Percentiles rank a stretch among this genome's conserved stretches.
Evolutionary conservation across 1,140 invertebrate species (phyloP).

Genomic region (Calephelis nemesis): DNA sequence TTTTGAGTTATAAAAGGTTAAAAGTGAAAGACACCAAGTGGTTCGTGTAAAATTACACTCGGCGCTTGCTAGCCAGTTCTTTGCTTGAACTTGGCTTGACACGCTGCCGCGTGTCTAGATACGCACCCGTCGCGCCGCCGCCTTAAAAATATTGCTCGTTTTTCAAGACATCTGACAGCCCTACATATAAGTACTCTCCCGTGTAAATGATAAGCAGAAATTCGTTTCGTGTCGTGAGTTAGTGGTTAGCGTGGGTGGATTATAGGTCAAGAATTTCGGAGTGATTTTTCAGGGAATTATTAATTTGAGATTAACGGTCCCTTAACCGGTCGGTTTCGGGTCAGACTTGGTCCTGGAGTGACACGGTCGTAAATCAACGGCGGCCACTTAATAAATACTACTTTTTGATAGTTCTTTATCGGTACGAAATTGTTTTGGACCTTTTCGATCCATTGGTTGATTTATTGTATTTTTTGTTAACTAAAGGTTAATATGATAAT

Average conservation of each 20-base stretch:
- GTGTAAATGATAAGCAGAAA: constrained; percentile 14
- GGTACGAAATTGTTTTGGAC: constrained; percentile 1
- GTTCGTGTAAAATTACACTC: too few species aligned
- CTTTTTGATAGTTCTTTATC: constrained; percentile 10
- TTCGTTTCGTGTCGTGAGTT: constrained; percentile 1
- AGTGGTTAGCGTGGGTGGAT: constrained; percentile 24
- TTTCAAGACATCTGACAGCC: background rate
- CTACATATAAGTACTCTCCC: background rate
- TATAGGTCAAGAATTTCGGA: constrained; percentile 29
- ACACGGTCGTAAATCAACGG: constrained; percentile 6
- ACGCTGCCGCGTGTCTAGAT: too few species aligned
- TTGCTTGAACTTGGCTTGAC: too few species aligned
- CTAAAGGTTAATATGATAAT: background rate
- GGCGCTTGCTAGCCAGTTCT: too few species aligned
- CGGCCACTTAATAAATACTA: background rate
- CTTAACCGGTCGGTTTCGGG: constrained; percentile 22
- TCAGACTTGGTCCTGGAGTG: constrained; percentile 17
- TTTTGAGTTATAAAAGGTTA: too few species aligned
- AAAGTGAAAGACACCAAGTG: too few species aligned
- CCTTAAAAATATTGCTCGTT: background rate
- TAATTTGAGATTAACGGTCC: constrained; percentile 28
- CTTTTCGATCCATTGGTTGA: background rate
- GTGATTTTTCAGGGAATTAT: constrained; percentile 30
- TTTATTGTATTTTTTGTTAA: constrained; percentile 5
- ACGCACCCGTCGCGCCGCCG: too few species aligned